Evolutionary conservation across 1,140 invertebrate species (phyloP), one percentile per base, ranked within the genome.

Genomic region (Drosophila nigromelanica): DNA sequence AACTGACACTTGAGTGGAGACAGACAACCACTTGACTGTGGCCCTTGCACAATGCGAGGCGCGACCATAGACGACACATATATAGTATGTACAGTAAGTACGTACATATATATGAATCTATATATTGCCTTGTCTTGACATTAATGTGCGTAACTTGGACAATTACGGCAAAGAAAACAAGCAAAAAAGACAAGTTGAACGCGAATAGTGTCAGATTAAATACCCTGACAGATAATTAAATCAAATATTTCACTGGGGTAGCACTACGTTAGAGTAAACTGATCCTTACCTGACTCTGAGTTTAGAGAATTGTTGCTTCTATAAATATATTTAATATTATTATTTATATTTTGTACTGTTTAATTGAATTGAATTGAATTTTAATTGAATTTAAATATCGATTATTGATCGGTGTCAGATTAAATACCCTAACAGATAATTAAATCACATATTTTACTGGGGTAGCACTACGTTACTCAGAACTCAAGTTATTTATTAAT

Each of bases 1-100:
- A 58, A 43, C 74, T 78, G 81, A 85, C 81, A 85, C 82, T 86
- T 85, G 82, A 85, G 78, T 78, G 81, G 81, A 86, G 81, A 80
- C 81, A 74, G 81, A 85, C 81, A 85, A 75, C 74, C 81, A 80
- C 81, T 85, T 85, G 81, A 85, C 80, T 85, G 76, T 77, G 80
- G 18, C 58, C 40, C 33, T 42, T 43, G 64, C 61, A 77, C 68
- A 77, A 80, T 51, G 55, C 27, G 59, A 50, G 43, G 51, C 45
- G 54, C 35, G 27, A 50, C 64, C 11, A 35, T 30, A 42, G 58
- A 40, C 61, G 59, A 67, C 52, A 63, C 39, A 37, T 55, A 37
- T 55, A 40, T 40, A 30, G 33, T 58, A 24, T 11, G 15, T 33
- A 52, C 47, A 30, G 43, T 37, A 48, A 14, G 8, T 21, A 48